Evolutionary conservation across 2,113 vertebrate species (phyloP).

Genomic region (Dicrurus megarhynchus): DNA sequence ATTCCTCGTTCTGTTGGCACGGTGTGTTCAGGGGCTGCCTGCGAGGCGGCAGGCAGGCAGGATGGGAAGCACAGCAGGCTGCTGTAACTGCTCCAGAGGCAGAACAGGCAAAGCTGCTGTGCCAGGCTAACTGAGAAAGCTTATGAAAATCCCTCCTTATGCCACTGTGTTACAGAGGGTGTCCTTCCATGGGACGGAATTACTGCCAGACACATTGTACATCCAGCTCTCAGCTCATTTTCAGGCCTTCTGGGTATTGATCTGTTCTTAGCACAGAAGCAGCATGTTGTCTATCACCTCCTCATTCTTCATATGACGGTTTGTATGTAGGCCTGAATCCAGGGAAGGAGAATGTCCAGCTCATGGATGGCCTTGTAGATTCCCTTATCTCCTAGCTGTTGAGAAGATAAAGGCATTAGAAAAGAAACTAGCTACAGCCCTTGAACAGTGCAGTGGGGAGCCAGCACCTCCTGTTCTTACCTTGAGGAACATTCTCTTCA

Average conservation of each 20-base stretch:
- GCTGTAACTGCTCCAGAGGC: background rate
- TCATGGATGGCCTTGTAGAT: conserved; percentile 72
- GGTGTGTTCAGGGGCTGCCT: fast-evolving
- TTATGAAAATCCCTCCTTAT: background rate
- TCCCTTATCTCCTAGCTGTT: conserved; percentile 66
- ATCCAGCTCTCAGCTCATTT: background rate
- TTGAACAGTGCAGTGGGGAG: background rate
- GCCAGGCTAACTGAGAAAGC: background rate
- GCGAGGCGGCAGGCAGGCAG: fast-evolving
- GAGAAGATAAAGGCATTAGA: background rate
- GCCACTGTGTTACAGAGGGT: background rate
- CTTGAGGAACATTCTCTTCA: conserved; percentile 58
- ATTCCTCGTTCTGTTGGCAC: fast-evolving
- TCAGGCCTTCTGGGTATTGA: background rate
- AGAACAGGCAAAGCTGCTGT: background rate
- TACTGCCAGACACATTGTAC: background rate
- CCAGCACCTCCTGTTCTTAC: conserved; percentile 44
- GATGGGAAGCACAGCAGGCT: background rate
- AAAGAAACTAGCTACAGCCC: background rate
- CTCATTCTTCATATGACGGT: background rate
- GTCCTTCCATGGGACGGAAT: fast-evolving
- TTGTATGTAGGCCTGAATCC: conserved; percentile 69
- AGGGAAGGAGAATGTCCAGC: conserved; percentile 72
- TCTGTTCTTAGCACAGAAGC: background rate
- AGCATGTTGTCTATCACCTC: background rate